These are phyloP conservation scores for Monopterus albus DNA, from an alignment of 2,113 vertebrate genomes.

Conservation along the genomic window DNA sequence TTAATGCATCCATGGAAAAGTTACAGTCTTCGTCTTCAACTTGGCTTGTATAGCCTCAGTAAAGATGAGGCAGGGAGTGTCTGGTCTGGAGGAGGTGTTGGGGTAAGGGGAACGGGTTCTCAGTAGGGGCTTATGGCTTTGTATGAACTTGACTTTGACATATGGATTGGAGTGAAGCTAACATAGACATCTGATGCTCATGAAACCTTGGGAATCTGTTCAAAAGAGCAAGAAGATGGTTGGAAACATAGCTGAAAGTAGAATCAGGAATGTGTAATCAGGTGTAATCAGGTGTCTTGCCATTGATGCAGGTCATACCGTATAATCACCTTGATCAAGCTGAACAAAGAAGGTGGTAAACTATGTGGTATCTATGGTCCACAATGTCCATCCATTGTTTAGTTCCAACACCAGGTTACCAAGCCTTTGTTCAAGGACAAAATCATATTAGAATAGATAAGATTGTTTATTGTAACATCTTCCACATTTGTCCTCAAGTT, in stretches of 20 bases:
- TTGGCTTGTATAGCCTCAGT: constrained; percentile 49
- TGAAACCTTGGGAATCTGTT: constrained; percentile 34
- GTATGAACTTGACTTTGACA: constrained; percentile 43
- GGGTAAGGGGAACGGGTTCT: constrained; percentile 26
- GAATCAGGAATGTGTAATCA: background rate
- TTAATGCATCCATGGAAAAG: background rate
- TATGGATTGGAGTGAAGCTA: constrained; percentile 11
- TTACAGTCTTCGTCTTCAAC: background rate
- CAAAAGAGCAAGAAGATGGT: constrained; percentile 23
- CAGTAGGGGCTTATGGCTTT: constrained; percentile 7
- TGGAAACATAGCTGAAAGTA: background rate
- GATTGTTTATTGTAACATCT: no score
- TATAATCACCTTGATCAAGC: background rate
- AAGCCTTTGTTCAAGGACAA: no score
- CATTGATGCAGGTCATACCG: no score
- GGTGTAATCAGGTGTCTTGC: no score
- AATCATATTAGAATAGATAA: no score
- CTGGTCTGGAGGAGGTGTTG: constrained; percentile 1
- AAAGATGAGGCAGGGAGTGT: background rate
- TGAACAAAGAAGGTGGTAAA: background rate
- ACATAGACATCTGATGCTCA: constrained; percentile 21
- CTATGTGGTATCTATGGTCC: background rate
- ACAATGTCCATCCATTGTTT: background rate
- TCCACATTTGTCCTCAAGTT: no score
- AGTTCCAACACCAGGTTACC: background rate